Evolutionary conservation across 2,797 vertebrate species (phyloP).

Genomic region (Spinus olivaceus): DNA sequence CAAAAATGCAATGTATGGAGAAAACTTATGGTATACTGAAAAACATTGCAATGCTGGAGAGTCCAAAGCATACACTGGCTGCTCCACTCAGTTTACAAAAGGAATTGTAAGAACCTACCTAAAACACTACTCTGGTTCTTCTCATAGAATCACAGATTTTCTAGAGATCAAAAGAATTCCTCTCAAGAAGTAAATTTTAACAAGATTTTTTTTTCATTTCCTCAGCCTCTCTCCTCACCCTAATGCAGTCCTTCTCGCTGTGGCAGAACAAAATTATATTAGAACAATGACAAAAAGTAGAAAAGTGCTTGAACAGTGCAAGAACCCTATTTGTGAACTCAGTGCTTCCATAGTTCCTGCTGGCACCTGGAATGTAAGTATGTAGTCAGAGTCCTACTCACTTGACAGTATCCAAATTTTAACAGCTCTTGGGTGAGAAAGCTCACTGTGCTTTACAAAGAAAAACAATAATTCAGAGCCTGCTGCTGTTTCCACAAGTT

Average conservation of each 20-base stretch:
- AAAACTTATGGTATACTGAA: neutral
- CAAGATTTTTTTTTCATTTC: constrained; percentile 1
- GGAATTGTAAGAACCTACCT: neutral
- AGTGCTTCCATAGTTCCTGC: neutral
- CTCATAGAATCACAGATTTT: neutral
- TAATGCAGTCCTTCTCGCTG: neutral
- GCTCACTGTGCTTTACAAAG: neutral
- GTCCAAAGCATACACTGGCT: neutral
- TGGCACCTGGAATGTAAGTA: neutral
- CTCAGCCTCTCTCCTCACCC: neutral
- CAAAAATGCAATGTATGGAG: neutral
- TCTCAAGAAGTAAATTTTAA: neutral
- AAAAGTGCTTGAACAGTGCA: neutral
- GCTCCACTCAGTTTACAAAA: neutral
- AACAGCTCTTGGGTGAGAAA: neutral
- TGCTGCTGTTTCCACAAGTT: neutral
- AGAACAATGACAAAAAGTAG: neutral
- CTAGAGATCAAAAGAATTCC: neutral
- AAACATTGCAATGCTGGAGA: neutral
- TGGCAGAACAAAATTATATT: neutral
- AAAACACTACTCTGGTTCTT: neutral
- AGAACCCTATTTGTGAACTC: neutral
- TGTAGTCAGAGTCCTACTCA: neutral
- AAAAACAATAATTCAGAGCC: neutral
- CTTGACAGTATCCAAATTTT: neutral